phyloP scores from a whole-genome alignment of 53 echinoderm and acorn worm genomes.

The Paelopatides confundens region DNA sequence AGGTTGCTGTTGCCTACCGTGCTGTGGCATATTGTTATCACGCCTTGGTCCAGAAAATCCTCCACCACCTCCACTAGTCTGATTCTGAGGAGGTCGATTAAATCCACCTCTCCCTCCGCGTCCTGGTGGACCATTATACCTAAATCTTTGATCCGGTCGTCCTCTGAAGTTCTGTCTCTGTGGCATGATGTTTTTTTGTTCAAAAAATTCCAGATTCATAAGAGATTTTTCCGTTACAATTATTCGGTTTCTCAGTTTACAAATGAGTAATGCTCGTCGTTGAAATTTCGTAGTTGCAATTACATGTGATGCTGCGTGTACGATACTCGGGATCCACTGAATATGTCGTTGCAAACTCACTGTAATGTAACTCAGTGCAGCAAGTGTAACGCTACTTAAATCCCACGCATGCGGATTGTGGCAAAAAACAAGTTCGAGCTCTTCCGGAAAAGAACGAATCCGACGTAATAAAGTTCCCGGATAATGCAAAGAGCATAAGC shows the following conservation, averaged over 20 bases:
- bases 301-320: too few species aligned
- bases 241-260: too few species aligned
- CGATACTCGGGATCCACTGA: too few species aligned
- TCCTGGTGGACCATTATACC: conserved; percentile 23
- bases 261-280: too few species aligned
- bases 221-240: not conserved
- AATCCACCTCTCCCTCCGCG: conserved; percentile 42
- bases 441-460: not conserved
- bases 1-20: conserved; percentile 47
- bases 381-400: not conserved
- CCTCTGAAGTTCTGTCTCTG: conserved; percentile 27
- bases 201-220: not conserved
- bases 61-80: not conserved
- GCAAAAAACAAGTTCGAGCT: not conserved
- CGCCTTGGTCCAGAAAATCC: not conserved
- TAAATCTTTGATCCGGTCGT: conserved; percentile 27
- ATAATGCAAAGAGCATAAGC: not conserved
- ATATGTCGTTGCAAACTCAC: too few species aligned
- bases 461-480: not conserved
- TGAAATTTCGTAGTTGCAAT: too few species aligned
- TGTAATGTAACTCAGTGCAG: too few species aligned
- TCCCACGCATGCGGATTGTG: not conserved
- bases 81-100: not conserved
- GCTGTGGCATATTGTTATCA: not conserved
- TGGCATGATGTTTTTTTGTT: not conserved